phyloP scores from a whole-genome alignment of 2,888 invertebrate species.

The Microchrysa polita region DNA sequence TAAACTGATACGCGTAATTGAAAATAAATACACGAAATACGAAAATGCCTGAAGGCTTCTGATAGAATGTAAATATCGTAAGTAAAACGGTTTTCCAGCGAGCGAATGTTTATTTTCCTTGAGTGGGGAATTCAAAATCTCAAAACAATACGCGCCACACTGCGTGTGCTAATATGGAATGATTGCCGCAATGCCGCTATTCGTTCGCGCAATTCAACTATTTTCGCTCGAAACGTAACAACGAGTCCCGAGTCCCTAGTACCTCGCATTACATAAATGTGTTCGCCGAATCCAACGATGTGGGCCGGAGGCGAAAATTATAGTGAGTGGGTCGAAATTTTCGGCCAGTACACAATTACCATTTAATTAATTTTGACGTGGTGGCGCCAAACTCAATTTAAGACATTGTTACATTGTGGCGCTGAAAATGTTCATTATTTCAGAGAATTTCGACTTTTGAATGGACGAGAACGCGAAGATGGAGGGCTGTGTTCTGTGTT shows the following conservation, averaged over 20 bases:
- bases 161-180: not conserved
- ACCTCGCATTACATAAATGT: not conserved
- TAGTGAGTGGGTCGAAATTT: not conserved
- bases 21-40: conserved; percentile 39
- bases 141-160: conserved; percentile 16
- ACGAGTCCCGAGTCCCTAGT: no score
- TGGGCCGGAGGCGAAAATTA: not conserved
- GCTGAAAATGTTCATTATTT: conserved; percentile 14
- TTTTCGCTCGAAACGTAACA: no score
- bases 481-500: no score
- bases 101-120: conserved; percentile 36
- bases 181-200: not conserved
- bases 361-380: conserved; percentile 38
- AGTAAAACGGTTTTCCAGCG: conserved; percentile 38
- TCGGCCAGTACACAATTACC: conserved; percentile 32
- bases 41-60: conserved; percentile 32
- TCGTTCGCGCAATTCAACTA: not conserved
- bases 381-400: conserved; percentile 24
- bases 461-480: no score
- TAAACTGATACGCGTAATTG: conserved; percentile 41
- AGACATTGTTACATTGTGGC: conserved; percentile 6
- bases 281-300: not conserved
- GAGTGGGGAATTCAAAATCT: conserved; percentile 36
- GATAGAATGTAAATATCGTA: conserved; percentile 41
- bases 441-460: not conserved